Evolutionary conservation across 2,113 vertebrate species (phyloP).

Genomic region (Sebastes fasciatus): DNA sequence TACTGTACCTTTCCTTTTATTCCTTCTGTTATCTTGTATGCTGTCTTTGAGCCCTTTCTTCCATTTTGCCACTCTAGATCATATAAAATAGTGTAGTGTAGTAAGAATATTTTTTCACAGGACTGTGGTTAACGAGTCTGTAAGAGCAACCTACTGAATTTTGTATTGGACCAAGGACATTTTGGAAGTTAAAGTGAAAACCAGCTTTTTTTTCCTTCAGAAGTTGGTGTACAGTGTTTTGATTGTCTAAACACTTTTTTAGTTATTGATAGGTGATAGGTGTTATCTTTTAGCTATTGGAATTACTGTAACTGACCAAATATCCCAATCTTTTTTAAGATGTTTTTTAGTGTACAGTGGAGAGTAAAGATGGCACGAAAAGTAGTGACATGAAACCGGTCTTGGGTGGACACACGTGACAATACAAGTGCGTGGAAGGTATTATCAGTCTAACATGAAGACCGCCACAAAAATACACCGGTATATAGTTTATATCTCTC

Average conservation of each 20-base stretch:
- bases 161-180: constrained; percentile 74
- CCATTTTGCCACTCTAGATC: constrained; percentile 47
- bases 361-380: constrained; percentile 3
- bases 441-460: constrained; percentile 29
- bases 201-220: constrained; percentile 13
- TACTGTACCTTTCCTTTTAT: constrained; percentile 54
- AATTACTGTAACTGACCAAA: constrained; percentile 57
- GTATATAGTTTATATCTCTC: constrained; percentile 1
- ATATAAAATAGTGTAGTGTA: constrained; percentile 53
- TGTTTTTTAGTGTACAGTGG: constrained; percentile 19
- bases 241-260: constrained; percentile 34
- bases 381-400: constrained; percentile 1
- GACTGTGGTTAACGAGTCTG: constrained; percentile 53
- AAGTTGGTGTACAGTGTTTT: constrained; percentile 33
- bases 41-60: constrained; percentile 53
- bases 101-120: constrained; percentile 56
- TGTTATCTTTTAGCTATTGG: constrained; percentile 34
- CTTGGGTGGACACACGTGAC: not conserved
- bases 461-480: constrained; percentile 19
- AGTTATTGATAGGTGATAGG: constrained; percentile 31
- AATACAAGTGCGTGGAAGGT: not conserved
- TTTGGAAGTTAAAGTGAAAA: constrained; percentile 57
- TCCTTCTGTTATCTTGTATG: constrained; percentile 28
- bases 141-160: constrained; percentile 56
- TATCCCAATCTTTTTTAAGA: constrained; percentile 20